Base-by-base conservation (phyloP, 2,888 invertebrate species). In the Pogonocherus hispidulus region DNA sequence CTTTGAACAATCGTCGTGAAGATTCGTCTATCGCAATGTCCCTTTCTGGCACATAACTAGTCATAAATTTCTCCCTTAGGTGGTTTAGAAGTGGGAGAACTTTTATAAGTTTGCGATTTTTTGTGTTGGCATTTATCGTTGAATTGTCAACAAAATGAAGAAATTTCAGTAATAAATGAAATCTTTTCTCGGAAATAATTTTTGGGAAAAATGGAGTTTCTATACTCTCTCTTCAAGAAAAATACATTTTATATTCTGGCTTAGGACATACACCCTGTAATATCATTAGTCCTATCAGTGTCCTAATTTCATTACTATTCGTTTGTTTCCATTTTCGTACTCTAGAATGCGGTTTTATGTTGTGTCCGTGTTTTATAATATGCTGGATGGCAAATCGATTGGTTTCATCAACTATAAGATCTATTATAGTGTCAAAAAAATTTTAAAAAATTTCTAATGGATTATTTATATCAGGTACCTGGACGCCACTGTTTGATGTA, bases 11-110 rank as follows among this genome's bases (percentile, higher is more conserved):
- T 27, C 4, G 8, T 27, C 27, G 4, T 27, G 66, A 44, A 27
- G 62, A 66, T 62, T 69, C 66, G 14, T 69, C 56, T 54, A 69
- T 35, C 27, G 54, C 41, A 20, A 69, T 35, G 14, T 69, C 54
- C 62, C 56, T 49, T 23, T 46, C 52, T 35, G 69, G 65, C 19
- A 65, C 46, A 44, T 65, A 66, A 16, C 27, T 18, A 27, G 27
- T 1, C 60, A 63, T 65, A 55, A 69, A 66, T 22, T 66, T 68
- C 11, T 41, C 54, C 55, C 62, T 60, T 55, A 66, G 47, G 1
- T 55, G 46, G 51, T 69, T 55, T 20, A 62, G 32, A 66, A 69
- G 49, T 46, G 62, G 55, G 14, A 27, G 41, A 20, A 37, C 44
- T 56, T 64, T 64, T 1, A 16, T 11, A 0, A 41, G 2, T 16